Conservation (phyloP, 2,113 vertebrate genomes). For the Python bivittatus region DNA sequence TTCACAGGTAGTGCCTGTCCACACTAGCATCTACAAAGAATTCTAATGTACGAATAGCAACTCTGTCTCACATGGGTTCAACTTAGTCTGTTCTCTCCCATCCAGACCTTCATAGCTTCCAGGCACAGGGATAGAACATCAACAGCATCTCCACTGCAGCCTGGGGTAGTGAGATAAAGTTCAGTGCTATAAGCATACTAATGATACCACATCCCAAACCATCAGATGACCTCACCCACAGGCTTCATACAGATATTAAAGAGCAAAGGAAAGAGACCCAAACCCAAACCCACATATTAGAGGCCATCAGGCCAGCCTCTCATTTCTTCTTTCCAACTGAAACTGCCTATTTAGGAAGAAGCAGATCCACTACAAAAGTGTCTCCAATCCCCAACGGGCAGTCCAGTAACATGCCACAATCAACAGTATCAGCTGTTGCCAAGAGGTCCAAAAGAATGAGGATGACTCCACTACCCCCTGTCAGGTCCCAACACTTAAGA, state of each 20-base stretch:
- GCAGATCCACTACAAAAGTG: neutral
- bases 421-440: too few species aligned
- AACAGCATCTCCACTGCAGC: neutral
- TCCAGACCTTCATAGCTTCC: neutral
- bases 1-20: neutral
- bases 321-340: neutral
- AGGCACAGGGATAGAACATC: neutral
- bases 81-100: neutral
- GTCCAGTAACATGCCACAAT: too few species aligned
- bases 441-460: too few species aligned
- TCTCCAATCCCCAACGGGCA: neutral
- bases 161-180: neutral
- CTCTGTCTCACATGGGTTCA: neutral
- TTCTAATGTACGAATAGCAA: neutral
- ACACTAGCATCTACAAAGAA: neutral
- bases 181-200: neutral
- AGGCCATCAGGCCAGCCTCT: neutral
- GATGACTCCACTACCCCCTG: too few species aligned
- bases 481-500: too few species aligned
- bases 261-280: neutral
- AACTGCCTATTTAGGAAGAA: neutral
- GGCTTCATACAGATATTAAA: neutral
- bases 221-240: neutral
- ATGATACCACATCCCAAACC: neutral
- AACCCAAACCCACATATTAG: neutral